These are phyloP conservation scores for Eretmochelys imbricata DNA, from an alignment of 2,113 vertebrate species.

Conservation along the genomic window DNA sequence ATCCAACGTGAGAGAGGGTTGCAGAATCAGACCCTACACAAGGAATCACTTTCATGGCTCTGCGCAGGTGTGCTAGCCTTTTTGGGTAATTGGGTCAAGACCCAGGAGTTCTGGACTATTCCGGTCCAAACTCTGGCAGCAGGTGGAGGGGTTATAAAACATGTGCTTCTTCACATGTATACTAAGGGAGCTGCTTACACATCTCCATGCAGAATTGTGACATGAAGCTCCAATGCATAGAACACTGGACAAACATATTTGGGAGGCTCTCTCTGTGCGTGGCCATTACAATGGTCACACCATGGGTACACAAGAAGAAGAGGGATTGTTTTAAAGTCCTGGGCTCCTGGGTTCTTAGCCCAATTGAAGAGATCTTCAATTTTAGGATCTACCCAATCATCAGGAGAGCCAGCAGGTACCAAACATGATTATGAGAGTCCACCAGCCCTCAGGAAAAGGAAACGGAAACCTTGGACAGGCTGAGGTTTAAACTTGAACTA, in stretches of 20 bases:
- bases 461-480: neutral
- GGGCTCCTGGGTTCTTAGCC: fast-evolving
- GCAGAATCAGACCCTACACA: neutral
- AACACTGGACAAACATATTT: neutral
- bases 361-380: neutral
- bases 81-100: neutral
- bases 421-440: neutral
- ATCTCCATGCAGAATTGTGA: neutral
- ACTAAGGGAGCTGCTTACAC: neutral
- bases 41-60: neutral
- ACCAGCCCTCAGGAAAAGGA: neutral
- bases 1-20: neutral
- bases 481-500: no score
- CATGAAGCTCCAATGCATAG: neutral
- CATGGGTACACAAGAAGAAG: neutral
- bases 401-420: neutral
- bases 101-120: neutral
- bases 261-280: neutral
- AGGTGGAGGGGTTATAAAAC: neutral
- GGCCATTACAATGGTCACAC: no score
- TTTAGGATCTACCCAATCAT: neutral
- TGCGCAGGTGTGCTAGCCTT: neutral
- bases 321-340: neutral
- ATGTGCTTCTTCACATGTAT: neutral
- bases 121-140: neutral